Evolutionary conservation across 2,113 vertebrate species (phyloP).

Genomic region (Leucopsar rothschildi): DNA sequence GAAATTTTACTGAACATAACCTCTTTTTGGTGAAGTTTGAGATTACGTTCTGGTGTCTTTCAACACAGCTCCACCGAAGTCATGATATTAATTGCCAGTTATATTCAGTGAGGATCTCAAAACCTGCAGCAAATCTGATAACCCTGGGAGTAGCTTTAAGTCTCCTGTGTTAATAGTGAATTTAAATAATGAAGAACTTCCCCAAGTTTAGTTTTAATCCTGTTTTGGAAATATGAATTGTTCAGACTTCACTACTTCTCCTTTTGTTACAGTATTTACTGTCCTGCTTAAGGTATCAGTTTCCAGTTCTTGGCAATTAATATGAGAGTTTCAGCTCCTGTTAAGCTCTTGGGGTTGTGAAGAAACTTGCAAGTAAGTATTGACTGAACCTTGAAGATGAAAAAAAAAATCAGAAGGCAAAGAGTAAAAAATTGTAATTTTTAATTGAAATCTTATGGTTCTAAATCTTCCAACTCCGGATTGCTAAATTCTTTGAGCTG

Average conservation of each 20-base stretch:
- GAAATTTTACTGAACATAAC: background rate
- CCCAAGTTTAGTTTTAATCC: background rate
- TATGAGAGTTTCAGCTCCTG: background rate
- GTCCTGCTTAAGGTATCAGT: background rate
- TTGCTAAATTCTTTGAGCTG: background rate
- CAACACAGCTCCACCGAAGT: background rate
- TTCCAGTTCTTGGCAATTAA: background rate
- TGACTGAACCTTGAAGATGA: background rate
- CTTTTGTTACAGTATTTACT: background rate
- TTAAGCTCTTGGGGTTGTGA: background rate
- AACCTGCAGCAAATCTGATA: background rate
- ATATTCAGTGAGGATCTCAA: background rate
- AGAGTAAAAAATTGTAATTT: background rate
- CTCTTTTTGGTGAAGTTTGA: background rate
- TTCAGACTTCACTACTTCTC: background rate
- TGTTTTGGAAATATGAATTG: background rate
- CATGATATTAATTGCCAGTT: background rate
- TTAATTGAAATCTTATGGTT: constrained; percentile 20
- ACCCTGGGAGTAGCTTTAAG: background rate
- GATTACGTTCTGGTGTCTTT: background rate
- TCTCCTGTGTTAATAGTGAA: background rate
- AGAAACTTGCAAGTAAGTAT: background rate
- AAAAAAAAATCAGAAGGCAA: background rate
- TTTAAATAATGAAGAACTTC: background rate
- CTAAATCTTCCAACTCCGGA: background rate